Percentiles rank a stretch among this genome's conserved stretches.
phyloP scores from a whole-genome alignment of 2,888 invertebrate species.

The Callosobruchus maculatus region DNA sequence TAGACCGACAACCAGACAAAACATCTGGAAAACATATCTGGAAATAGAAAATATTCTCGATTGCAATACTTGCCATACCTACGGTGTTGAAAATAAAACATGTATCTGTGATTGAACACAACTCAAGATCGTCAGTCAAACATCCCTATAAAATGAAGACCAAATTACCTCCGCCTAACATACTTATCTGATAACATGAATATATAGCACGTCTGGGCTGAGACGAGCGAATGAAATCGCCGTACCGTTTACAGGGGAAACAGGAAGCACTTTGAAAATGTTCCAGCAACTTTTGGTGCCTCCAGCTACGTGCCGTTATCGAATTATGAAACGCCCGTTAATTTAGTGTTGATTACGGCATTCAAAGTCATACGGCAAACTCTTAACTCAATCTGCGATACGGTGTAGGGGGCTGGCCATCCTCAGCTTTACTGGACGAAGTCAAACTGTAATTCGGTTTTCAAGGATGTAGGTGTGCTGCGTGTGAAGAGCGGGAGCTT shows the following conservation, averaged over 20 bases:
- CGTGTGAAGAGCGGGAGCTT: no score
- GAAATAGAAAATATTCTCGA: no score
- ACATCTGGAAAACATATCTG: no score
- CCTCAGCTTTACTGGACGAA: not conserved
- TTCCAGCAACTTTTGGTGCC: not conserved
- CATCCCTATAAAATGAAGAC: not conserved
- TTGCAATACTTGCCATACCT: no score
- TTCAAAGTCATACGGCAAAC: slow-evolving; percentile 39
- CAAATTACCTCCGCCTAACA: not conserved
- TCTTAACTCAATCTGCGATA: slow-evolving; percentile 40
- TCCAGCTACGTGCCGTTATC: slow-evolving; percentile 30
- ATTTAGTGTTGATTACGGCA: slow-evolving; percentile 44
- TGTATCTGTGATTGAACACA: not conserved
- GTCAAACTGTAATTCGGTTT: no score
- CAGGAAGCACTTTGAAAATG: not conserved
- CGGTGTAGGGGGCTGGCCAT: not conserved
- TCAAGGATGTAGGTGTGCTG: no score
- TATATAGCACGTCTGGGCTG: not conserved
- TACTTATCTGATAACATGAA: not conserved
- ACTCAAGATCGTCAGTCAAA: not conserved
- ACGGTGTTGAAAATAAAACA: no score
- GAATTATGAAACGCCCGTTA: slow-evolving; percentile 41
- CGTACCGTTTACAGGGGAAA: not conserved
- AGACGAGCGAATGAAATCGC: not conserved
- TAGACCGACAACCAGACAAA: no score